phyloP scores from a whole-genome alignment of 2,113 vertebrate genomes.

The Muscicapa adusta region DNA sequence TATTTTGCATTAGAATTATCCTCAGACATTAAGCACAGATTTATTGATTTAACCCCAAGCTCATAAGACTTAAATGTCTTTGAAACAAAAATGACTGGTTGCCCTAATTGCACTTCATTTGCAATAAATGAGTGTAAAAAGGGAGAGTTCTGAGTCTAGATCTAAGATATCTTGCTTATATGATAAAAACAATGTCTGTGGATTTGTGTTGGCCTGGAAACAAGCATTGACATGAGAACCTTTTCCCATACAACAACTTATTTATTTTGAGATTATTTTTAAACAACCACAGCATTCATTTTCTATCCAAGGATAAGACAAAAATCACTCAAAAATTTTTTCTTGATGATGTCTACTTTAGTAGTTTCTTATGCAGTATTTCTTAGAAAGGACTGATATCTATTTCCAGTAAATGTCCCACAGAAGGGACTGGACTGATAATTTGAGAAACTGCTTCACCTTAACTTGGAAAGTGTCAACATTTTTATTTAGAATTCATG shows the following conservation, averaged over 20 bases:
- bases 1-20: background rate
- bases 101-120: background rate
- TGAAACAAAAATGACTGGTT: background rate
- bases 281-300: conserved; percentile 16
- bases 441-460: background rate
- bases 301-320: conserved; percentile 32
- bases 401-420: background rate
- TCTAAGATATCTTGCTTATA: background rate
- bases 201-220: conserved; percentile 38
- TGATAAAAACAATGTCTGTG: conserved; percentile 1
- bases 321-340: background rate
- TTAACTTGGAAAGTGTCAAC: background rate
- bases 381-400: conserved; percentile 7
- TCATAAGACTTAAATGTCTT: background rate
- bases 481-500: background rate
- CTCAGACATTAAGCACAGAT: background rate
- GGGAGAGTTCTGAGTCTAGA: background rate
- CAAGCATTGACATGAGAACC: conserved; percentile 21
- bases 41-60: background rate
- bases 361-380: background rate
- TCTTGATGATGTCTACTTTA: conserved; percentile 15
- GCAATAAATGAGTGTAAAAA: background rate
- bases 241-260: conserved; percentile 34
- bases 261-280: conserved; percentile 49
- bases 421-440: background rate